Conservation (phyloP, 2,113 vertebrate species). For the Nyctibius bracteatus region DNA sequence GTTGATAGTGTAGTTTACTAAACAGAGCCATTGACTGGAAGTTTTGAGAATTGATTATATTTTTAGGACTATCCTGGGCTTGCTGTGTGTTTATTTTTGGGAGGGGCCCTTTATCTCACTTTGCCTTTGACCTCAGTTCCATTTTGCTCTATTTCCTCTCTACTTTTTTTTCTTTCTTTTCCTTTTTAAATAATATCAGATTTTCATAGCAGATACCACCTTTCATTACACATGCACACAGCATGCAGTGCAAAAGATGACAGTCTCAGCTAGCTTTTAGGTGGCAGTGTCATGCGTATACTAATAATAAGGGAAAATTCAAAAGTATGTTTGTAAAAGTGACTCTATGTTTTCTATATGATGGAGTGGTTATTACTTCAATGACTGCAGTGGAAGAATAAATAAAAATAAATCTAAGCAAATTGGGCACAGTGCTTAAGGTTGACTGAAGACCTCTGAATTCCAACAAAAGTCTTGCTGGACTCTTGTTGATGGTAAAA, state of each 20-base stretch:
- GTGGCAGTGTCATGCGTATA: neutral
- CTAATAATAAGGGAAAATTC: neutral
- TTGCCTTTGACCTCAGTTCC: neutral
- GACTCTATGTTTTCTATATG: neutral
- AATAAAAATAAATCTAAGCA: neutral
- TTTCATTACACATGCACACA: neutral
- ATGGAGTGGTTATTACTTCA: neutral
- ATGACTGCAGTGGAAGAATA: neutral
- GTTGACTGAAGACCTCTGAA: neutral
- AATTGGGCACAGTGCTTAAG: neutral
- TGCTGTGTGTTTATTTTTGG: neutral
- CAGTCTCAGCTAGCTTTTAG: neutral
- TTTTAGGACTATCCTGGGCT: neutral
- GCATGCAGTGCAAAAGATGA: neutral
- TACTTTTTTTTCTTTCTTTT: neutral
- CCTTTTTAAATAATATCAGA: neutral
- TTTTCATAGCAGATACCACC: neutral
- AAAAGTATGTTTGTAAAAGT: neutral
- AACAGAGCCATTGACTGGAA: neutral
- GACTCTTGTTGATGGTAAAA: neutral
- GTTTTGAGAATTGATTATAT: neutral
- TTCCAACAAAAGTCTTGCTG: neutral
- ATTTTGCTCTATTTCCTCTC: neutral
- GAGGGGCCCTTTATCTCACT: fast-evolving
- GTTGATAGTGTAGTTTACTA: neutral